These are phyloP conservation scores for Tretioscincus oriximinensis DNA, from an alignment of 2,113 vertebrate species.

Conservation along the genomic window DNA sequence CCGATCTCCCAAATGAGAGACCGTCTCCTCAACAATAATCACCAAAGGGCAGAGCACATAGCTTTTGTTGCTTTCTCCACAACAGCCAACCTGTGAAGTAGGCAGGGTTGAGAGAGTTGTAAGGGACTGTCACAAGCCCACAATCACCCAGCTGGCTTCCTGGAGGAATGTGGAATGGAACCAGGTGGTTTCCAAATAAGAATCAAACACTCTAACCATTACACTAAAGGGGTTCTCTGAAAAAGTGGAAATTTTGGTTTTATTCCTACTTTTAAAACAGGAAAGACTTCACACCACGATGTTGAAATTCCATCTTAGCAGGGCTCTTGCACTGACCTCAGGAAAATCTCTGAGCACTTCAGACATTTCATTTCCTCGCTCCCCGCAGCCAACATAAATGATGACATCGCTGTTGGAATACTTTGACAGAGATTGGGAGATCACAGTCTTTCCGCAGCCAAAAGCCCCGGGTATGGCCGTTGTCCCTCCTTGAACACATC, in stretches of 20 bases:
- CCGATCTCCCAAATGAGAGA: too few relatives aligned
- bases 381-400: constrained; percentile 95
- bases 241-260: not conserved
- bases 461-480: constrained; percentile 97
- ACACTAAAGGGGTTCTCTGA: not conserved
- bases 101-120: too few relatives aligned
- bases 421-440: constrained; percentile 96
- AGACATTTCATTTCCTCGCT: constrained; percentile 98
- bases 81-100: too few relatives aligned
- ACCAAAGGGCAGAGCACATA: too few relatives aligned
- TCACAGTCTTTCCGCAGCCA: constrained; percentile 97
- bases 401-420: constrained; percentile 98
- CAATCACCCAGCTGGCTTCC: too few relatives aligned
- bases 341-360: constrained; percentile 98
- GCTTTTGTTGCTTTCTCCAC: too few relatives aligned
- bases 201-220: too few relatives aligned
- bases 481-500: constrained; percentile 97
- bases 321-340: constrained; percentile 80
- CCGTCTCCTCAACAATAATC: too few relatives aligned
- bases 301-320: not conserved
- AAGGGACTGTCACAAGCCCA: too few relatives aligned
- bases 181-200: too few relatives aligned
- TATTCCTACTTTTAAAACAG: not conserved
- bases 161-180: too few relatives aligned
- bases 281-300: not conserved